Evolutionary conservation across 92 coral and sea anemone genomes (phyloP).

Genomic region (Hydrozoanthus gracilis): DNA sequence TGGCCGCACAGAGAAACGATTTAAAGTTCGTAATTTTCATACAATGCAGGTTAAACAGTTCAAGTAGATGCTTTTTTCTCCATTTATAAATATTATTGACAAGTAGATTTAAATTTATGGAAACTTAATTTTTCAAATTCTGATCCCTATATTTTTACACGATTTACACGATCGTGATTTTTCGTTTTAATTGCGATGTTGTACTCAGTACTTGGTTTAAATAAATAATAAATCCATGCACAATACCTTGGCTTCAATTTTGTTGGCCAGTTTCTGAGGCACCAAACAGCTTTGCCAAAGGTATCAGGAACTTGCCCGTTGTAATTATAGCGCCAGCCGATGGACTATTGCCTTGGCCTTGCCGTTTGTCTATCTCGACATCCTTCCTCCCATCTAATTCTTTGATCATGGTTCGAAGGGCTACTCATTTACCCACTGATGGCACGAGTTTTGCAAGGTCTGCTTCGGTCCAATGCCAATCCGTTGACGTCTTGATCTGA

Average conservation of each 20-base stretch:
- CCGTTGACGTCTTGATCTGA: conserved; percentile 10
- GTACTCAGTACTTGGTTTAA: neutral
- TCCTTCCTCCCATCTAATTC: conserved; percentile 13
- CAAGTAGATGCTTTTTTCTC: neutral
- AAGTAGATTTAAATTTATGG: neutral
- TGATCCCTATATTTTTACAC: neutral
- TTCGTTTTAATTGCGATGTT: neutral
- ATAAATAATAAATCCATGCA: neutral
- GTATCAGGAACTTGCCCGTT: conserved; percentile 13
- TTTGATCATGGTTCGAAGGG: conserved; percentile 15
- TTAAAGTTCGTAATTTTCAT: too few relatives aligned
- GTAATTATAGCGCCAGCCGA: conserved; percentile 8
- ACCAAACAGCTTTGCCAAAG: too few relatives aligned
- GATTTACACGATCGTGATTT: conserved; percentile 3
- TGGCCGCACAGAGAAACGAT: too few relatives aligned
- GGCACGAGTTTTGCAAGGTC: neutral
- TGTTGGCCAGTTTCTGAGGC: too few relatives aligned
- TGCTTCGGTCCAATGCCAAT: conserved; percentile 14
- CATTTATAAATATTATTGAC: neutral
- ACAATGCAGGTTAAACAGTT: neutral
- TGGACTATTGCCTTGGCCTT: conserved; percentile 17
- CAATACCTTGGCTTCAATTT: too few relatives aligned
- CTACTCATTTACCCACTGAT: conserved; percentile 11
- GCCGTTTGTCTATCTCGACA: conserved; percentile 3
- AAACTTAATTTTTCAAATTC: too few relatives aligned